Evolutionary conservation across 2,888 invertebrate genomes (phyloP).

Genomic region (Gibbula magus): DNA sequence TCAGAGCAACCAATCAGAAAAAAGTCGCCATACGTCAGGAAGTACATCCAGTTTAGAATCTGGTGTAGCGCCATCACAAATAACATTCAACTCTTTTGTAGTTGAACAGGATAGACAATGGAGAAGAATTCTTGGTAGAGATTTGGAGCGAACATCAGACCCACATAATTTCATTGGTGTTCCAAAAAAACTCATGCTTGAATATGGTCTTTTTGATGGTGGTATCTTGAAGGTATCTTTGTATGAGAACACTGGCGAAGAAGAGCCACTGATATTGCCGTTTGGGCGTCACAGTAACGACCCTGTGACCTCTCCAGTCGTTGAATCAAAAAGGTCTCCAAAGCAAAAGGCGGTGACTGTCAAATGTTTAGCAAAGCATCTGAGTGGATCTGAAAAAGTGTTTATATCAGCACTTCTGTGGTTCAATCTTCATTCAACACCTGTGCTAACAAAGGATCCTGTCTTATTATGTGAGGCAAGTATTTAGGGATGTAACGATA

Average conservation of each 20-base stretch:
- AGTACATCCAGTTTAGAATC: conserved; percentile 11
- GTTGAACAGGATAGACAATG: conserved; percentile 61
- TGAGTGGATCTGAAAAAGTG: conserved; percentile 51
- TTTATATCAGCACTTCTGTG: conserved; percentile 66
- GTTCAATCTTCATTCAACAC: conserved; percentile 60
- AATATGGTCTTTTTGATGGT: conserved; percentile 64
- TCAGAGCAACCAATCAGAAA: conserved; percentile 34
- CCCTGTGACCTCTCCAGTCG: background rate
- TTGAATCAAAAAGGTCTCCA: background rate
- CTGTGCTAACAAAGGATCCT: conserved; percentile 39
- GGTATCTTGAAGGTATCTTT: conserved; percentile 60
- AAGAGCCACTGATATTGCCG: conserved; percentile 30
- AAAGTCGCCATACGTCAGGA: conserved; percentile 8
- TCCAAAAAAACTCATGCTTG: conserved; percentile 59
- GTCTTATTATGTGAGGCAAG: conserved; percentile 41
- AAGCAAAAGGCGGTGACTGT: conserved; percentile 46
- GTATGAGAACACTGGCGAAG: background rate
- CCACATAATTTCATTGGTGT: conserved; percentile 63
- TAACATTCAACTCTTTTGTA: conserved; percentile 41
- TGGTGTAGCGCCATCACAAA: background rate
- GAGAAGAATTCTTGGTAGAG: conserved; percentile 54
- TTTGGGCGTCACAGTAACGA: background rate
- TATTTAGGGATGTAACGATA: too few species aligned
- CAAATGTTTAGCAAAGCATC: conserved; percentile 56
- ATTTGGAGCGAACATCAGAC: conserved; percentile 57